phyloP scores from a whole-genome alignment of 2,113 vertebrate genomes.

The Etia nguti region DNA sequence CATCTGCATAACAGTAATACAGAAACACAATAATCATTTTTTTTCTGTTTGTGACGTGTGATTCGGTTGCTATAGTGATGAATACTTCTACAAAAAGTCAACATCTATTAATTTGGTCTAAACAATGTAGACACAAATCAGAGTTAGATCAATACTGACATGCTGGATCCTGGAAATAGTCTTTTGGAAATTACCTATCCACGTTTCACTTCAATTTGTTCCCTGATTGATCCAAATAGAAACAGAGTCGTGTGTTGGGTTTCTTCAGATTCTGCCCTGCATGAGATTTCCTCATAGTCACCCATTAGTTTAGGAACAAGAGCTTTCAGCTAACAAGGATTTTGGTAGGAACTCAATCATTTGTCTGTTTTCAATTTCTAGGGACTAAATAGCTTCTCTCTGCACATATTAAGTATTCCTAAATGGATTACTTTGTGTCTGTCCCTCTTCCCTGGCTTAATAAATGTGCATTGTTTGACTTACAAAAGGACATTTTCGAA shows the following conservation, averaged over 20 bases:
- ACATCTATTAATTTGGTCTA: background rate
- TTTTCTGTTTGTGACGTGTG: background rate
- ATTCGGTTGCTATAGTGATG: background rate
- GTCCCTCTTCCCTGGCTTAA: background rate
- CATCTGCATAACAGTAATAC: background rate
- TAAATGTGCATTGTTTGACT: background rate
- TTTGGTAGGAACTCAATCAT: constrained; percentile 12
- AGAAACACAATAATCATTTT: accelerated
- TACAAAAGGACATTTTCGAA: background rate
- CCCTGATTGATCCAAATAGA: background rate
- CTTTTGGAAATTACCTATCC: background rate
- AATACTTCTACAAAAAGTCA: background rate
- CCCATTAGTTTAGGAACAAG: background rate
- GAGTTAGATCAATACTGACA: background rate
- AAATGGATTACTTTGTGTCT: background rate
- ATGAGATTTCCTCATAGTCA: background rate
- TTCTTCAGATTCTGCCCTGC: background rate
- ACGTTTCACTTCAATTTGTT: background rate
- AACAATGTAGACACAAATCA: background rate
- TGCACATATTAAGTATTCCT: constrained; percentile 4
- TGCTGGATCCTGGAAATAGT: background rate
- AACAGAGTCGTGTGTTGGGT: background rate
- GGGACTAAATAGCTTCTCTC: background rate
- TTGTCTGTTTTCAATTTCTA: constrained; percentile 11
- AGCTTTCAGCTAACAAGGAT: background rate